Evolutionary conservation across 2,888 invertebrate species (phyloP), one percentile per base, ranked within the genome.

Genomic region (Selenia dentaria): DNA sequence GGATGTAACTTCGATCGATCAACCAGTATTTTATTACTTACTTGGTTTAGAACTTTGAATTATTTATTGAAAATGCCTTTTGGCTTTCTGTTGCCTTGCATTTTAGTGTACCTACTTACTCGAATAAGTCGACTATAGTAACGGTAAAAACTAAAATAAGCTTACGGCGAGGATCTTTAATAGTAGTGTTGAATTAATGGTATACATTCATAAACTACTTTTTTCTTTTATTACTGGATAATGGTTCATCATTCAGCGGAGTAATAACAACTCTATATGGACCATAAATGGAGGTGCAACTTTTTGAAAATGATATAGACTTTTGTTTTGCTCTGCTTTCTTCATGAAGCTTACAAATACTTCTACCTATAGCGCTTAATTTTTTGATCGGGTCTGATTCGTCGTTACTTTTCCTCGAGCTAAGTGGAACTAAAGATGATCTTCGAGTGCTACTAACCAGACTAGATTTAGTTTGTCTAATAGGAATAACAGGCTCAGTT

Each of bases 281-380:
- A 8, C 80, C 69, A 49, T 83, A 89, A 48, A 88, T 78, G 9
- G 88, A 82, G 1, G 83, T 79, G 59, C 81, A 86, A 63, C 80
- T 86, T 62, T 87, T 84, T 4, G 89, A 85, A 65, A 87, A 81
- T 2, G 70, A 70, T 52, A 83, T 80, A 13, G 75, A 64, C 61
- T 86, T 85, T 57, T 73, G 77, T 64, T 82, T 83, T 29, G 54
- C 59, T 62, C 63, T 76, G 55, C 63, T 79, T 64, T 84, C 84
- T 50, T 79, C 79, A 43, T 77, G 77, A 29, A 88, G 64, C 57
- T 85, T 86, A 56, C 80, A 81, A 64, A 90, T 89, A 64, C 80
- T 88, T 53, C 69, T 83, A 49, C 90, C 90, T 44, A 89, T 71
- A 12, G 90, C 90, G 45, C 84, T 89, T 44, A 90, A 54, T 56